Base-by-base conservation (phyloP, 2,888 invertebrate genomes). In the Xestia sexstrigata region DNA sequence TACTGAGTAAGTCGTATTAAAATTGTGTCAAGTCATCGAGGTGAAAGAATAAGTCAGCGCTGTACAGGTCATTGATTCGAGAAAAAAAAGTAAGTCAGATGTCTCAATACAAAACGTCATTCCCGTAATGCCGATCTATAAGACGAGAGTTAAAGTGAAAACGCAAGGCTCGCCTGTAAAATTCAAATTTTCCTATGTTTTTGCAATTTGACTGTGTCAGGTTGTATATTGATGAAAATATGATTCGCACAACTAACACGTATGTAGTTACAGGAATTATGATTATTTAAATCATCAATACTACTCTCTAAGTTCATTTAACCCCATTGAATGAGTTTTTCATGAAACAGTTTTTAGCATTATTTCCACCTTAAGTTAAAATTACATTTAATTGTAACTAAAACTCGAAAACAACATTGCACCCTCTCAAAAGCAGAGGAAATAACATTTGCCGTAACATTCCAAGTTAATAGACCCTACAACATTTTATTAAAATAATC, bases 401-500 rank as follows among this genome's bases (percentile, higher is more conserved):
- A 42, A 49, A 73, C 79, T 74, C 30, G 0, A 74, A 68, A 70
- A 65, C n/a, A 39, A 26, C 39, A 7, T 49, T 39, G 71, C 62
- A 82, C 63, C 62, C 58, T 58, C 55, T 84, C 70, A 62, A 74
- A 30, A 70, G 8, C 9, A 70, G 30, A n/a, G 39, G 55, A 73
- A 70, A 76, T 70, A 68, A 76, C 72, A 73, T 85, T 70, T 63
- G 23, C 69, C 58, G 23, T 39, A 52, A 85, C 65, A 76, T 76
- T 73, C 35, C 5, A 58, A 62, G 35, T 71, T 85, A 76, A 76
- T 72, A 82, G 65, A 70, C 73, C 26, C 17, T 35, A 30, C 62
- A 52, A 62, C 70, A 42, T 74, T 86, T 75, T 86, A 70, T 65
- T 78, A 75, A 82, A 78, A 84, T 76, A 83, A 74, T 62, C 74